A percentile compares a stretch with the other conserved stretches of the same genome.
Evolutionary conservation across 2,113 vertebrate species (phyloP).

Genomic region (Polyodon spathula): DNA sequence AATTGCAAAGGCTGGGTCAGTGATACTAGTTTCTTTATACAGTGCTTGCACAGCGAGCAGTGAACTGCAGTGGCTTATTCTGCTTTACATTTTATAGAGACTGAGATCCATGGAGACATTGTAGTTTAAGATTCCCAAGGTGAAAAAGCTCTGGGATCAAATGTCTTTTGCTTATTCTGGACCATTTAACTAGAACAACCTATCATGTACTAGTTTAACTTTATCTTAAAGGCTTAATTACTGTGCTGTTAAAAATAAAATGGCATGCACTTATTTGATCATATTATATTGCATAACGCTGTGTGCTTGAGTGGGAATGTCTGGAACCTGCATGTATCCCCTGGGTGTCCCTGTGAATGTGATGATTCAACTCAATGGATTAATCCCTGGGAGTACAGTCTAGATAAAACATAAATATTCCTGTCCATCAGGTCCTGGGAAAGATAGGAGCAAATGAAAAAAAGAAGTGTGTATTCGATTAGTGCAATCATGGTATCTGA

Average conservation of each 20-base stretch:
- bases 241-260: constrained; percentile 16
- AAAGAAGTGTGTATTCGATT: too few species aligned
- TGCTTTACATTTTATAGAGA: constrained; percentile 7
- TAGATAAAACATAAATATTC: too few species aligned
- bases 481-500: too few species aligned
- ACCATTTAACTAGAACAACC: constrained; percentile 8
- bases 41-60: neutral
- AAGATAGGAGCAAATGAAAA: too few species aligned
- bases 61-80: constrained; percentile 1
- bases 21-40: neutral
- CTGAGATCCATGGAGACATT: constrained; percentile 1
- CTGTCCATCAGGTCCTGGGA: too few species aligned
- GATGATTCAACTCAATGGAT: constrained; percentile 9
- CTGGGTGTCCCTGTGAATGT: constrained; percentile 2
- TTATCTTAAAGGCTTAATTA: constrained; percentile 11
- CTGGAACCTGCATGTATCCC: neutral
- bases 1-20: too few species aligned
- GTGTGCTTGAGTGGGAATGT: neutral
- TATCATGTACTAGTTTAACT: constrained; percentile 1
- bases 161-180: constrained; percentile 6
- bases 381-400: constrained; percentile 6
- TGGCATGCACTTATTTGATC: constrained; percentile 6
- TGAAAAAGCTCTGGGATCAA: constrained; percentile 1
- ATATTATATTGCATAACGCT: constrained; percentile 1
- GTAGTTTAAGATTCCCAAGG: constrained; percentile 8